A percentile compares a stretch with the other conserved stretches of the same genome.
Evolutionary conservation across 1,140 invertebrate species (phyloP).

Genomic region (Xylocopa sonorina): DNA sequence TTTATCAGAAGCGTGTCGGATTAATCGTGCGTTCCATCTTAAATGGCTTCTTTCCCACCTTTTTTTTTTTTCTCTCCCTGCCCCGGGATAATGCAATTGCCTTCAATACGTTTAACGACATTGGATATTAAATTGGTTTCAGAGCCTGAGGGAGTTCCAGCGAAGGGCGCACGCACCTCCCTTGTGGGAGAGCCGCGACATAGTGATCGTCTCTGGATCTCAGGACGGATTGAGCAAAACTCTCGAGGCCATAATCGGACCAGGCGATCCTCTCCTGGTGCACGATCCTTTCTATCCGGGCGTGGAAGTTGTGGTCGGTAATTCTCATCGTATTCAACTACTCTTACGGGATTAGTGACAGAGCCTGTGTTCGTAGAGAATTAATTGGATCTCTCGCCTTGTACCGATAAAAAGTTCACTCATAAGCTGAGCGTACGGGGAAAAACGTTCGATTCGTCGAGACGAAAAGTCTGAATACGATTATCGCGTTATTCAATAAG

Average conservation of each 20-base stretch:
- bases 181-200: conserved; percentile 83
- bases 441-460: too few species aligned
- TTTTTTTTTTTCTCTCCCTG: background rate
- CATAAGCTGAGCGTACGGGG: too few species aligned
- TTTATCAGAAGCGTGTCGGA: background rate
- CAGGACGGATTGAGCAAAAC: conserved; percentile 90
- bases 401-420: too few species aligned
- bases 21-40: conserved; percentile 19
- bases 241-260: conserved; percentile 85
- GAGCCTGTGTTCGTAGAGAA: too few species aligned
- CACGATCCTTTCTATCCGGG: conserved; percentile 88
- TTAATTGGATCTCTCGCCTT: too few species aligned
- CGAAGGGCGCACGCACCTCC: conserved; percentile 86
- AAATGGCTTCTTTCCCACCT: conserved; percentile 20
- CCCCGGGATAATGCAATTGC: conserved; percentile 53
- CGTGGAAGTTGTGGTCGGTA: conserved; percentile 86
- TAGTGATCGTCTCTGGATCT: conserved; percentile 87
- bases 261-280: conserved; percentile 87
- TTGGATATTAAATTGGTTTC: conserved; percentile 65
- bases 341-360: too few species aligned
- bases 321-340: background rate
- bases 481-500: too few species aligned
- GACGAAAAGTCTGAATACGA: too few species aligned
- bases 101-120: conserved; percentile 63
- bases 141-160: conserved; percentile 85